phyloP scores from a whole-genome alignment of 2,888 invertebrate species.

The Acanthacorydalis orientalis region DNA sequence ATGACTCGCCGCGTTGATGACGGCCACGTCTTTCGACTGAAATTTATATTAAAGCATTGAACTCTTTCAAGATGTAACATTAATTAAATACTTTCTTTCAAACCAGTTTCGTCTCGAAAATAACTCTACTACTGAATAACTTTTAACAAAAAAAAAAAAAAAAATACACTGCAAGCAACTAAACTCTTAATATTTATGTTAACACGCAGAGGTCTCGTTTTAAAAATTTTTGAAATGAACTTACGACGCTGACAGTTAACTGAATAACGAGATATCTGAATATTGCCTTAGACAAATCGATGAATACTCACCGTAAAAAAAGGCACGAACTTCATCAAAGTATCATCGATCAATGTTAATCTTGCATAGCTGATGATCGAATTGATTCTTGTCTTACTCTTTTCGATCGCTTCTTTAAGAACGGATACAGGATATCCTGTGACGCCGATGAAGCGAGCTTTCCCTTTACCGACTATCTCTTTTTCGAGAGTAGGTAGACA shows the following conservation, averaged over 20 bases:
- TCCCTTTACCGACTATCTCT: conserved; percentile 51
- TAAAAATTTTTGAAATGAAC: too few species aligned
- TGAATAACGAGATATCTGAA: neutral
- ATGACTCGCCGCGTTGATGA: conserved; percentile 70
- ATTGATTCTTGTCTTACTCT: conserved; percentile 44
- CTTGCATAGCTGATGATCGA: conserved; percentile 64
- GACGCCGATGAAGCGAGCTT: conserved; percentile 65
- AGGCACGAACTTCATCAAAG: conserved; percentile 53
- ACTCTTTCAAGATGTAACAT: conserved; percentile 2
- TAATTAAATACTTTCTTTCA: too few species aligned
- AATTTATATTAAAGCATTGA: neutral
- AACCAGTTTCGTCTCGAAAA: too few species aligned
- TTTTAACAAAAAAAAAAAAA: too few species aligned
- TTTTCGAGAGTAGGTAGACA: conserved; percentile 64
- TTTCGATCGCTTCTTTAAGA: conserved; percentile 56
- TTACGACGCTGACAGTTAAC: too few species aligned
- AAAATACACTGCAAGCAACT: too few species aligned
- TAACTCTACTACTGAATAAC: too few species aligned
- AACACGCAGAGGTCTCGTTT: too few species aligned
- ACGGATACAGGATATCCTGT: conserved; percentile 71
- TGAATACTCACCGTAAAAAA: conserved; percentile 47
- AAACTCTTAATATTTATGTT: too few species aligned
- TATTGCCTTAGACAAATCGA: neutral
- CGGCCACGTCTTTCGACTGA: conserved; percentile 51
- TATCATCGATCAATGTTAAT: conserved; percentile 62